Percentiles rank a stretch among this genome's conserved stretches.
These are phyloP conservation scores for Litocranius walleri DNA, from an alignment of 2,113 vertebrate genomes.

Conservation along the genomic window DNA sequence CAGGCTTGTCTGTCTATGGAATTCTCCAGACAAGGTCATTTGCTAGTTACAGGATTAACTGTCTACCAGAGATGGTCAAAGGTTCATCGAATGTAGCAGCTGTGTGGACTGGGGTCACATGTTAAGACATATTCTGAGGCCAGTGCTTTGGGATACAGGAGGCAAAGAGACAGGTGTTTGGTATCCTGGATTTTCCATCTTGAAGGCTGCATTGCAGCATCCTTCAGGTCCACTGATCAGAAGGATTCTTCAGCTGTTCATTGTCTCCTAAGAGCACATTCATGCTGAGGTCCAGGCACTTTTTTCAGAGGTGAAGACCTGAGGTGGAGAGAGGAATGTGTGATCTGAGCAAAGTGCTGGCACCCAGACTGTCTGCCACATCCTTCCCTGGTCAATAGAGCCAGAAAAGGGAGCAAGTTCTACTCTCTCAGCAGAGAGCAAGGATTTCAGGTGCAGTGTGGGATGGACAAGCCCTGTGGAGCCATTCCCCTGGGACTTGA, in stretches of 20 bases:
- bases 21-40: not conserved
- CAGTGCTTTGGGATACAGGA: not conserved
- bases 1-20: not conserved
- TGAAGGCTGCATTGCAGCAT: not conserved
- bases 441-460: fast-evolving
- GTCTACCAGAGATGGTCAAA: not conserved
- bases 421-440: not conserved
- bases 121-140: not conserved
- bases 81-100: not conserved
- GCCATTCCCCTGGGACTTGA: not conserved
- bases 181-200: not conserved
- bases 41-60: not conserved
- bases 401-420: no score
- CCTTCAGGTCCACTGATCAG: not conserved
- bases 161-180: not conserved
- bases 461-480: not conserved
- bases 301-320: not conserved
- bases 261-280: not conserved
- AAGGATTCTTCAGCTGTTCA: not conserved
- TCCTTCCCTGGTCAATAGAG: not conserved
- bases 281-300: not conserved
- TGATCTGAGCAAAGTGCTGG: not conserved
- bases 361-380: no score
- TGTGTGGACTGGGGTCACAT: not conserved
- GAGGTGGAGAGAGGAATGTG: not conserved